Percentiles rank a stretch among this genome's conserved stretches.
Conservation (phyloP, 2,888 invertebrate species). For the Parelbella ahira region DNA sequence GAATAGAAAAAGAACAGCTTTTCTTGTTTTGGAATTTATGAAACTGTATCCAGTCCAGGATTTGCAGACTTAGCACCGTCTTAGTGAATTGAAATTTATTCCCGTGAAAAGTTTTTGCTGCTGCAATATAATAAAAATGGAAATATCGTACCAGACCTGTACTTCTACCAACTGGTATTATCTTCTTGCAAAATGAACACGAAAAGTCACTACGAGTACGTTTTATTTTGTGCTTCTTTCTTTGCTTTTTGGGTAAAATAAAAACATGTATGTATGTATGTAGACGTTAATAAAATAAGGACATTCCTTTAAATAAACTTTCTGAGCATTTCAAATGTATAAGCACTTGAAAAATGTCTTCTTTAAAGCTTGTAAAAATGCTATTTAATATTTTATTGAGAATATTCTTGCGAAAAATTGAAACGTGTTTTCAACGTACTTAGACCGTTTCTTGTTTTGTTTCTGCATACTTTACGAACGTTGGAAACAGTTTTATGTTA, state of each 20-base stretch:
- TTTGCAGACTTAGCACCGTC: conserved; percentile 10
- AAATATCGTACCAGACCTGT: conserved; percentile 14
- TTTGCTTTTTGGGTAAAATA: conserved; percentile 1
- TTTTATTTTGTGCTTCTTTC: conserved; percentile 5
- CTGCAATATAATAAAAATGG: conserved; percentile 10
- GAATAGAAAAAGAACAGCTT: conserved; percentile 6
- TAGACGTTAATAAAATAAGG: no score
- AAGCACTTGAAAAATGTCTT: no score
- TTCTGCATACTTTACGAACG: no score
- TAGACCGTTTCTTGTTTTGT: no score
- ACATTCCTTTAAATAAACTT: no score
- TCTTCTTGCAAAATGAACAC: conserved; percentile 1
- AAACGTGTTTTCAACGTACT: no score
- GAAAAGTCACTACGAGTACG: conserved; percentile 6
- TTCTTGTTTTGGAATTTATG: conserved; percentile 13
- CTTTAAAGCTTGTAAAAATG: no score
- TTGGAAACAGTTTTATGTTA: no score
- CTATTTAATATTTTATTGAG: no score
- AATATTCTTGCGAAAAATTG: no score
- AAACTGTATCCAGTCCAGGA: conserved; percentile 3
- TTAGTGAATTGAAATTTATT: conserved; percentile 26
- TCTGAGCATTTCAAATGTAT: no score
- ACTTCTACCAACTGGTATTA: conserved; percentile 12
- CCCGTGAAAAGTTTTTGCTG: conserved; percentile 26
- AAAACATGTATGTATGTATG: conserved; percentile 4